Base-by-base conservation (phyloP, 2,113 vertebrate genomes). In the Meles meles region DNA sequence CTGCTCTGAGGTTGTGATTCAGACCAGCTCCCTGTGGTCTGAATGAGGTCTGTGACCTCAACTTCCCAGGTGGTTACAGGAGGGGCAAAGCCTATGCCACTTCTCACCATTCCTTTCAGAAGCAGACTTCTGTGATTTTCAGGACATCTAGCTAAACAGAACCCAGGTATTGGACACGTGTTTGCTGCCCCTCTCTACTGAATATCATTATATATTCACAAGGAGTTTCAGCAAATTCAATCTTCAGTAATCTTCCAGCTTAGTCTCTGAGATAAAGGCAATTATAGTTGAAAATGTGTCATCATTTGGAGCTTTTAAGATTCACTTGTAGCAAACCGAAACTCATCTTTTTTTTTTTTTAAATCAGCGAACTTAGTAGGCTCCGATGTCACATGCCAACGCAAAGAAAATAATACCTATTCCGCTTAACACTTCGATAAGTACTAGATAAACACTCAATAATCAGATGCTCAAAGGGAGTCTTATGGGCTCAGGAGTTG, bases 211-310 rank as follows among this genome's bases (percentile, higher is more conserved):
- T 29, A 15, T 31, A 57, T 96, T 76, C 18, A 42, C 90, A 52
- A n/a, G 82, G 47, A 57, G 21, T 87, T 97, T 94, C 34, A 65
- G 31, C n/a, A 94, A 59, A 84, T 61, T 92, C 96, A 84, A 57
- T 49, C 55, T 96, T 79, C 4, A 71, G 6, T 52, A 71, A 31
- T 5, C 6, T 59, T 42, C 9, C 3, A 49, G 23, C 1, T 57
- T 37, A 79, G 37, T 7, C 37, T 86, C 63, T 77, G 47, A 13
- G 83, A 93, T 94, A 61, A 96, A 96, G 87, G 2, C 29, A 93
- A 96, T 95, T 93, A 79, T 34, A 91, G 29, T 47, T 83, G 47
- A 90, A 93, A 59, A 34, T 23, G 6, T 5, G 2, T 83, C 81
- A 87, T 71, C 87, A 96, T n/a, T n/a, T 71, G 47, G 93, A 91